Conservation (phyloP, 2,113 vertebrate species). For the Hassar affinis region DNA sequence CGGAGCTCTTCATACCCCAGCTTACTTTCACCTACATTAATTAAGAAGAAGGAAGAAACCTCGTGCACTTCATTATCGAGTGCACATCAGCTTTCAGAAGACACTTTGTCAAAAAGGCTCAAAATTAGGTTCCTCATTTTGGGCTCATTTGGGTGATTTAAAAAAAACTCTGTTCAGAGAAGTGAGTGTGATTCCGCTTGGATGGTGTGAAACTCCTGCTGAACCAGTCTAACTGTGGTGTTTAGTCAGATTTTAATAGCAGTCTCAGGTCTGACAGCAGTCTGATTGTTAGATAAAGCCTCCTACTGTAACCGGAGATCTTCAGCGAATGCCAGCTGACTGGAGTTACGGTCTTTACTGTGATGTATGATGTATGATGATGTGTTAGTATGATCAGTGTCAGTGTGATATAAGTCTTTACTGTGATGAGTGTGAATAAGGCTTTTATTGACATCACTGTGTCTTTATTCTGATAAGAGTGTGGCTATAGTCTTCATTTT, state of each 20-base stretch:
- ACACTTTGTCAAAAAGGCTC: conserved; percentile 14
- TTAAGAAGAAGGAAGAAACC: background rate
- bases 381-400: no score
- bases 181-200: conserved; percentile 30
- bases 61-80: conserved; percentile 27
- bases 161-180: conserved; percentile 26
- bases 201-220: conserved; percentile 41
- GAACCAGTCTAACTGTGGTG: background rate
- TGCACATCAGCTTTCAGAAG: conserved; percentile 12
- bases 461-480: no score
- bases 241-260: conserved; percentile 8
- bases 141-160: conserved; percentile 1
- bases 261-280: background rate
- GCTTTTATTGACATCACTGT: no score
- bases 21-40: background rate
- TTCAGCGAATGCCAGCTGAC: background rate
- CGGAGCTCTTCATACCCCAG: background rate
- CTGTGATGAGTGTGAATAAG: no score
- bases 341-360: no score
- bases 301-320: background rate
- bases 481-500: no score
- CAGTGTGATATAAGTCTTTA: no score
- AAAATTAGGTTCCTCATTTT: conserved; percentile 17
- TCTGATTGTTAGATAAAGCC: background rate
- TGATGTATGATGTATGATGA: no score